A percentile compares a stretch with the other conserved stretches of the same genome.
These are phyloP conservation scores for Eupithecia pulchellata DNA, from an alignment of 2,888 invertebrate species.

Conservation along the genomic window DNA sequence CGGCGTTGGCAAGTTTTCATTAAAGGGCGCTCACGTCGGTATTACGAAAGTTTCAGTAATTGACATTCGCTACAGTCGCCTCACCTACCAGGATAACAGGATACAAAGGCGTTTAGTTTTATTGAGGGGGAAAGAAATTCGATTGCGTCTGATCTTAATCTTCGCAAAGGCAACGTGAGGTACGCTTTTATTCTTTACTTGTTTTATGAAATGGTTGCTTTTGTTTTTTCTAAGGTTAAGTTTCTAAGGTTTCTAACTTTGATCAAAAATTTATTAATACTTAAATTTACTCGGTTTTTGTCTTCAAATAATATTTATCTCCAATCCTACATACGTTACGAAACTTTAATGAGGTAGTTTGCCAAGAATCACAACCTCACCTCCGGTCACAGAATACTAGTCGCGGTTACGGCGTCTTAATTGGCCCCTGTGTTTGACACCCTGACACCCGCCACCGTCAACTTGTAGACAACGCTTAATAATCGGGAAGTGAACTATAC, in stretches of 20 bases:
- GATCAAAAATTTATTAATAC: no score
- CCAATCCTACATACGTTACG: not conserved
- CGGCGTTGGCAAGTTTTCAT: conserved; percentile 56
- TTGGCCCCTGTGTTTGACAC: conserved; percentile 55
- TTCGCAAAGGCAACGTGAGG: conserved; percentile 22
- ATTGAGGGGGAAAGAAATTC: conserved; percentile 30
- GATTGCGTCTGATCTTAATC: conserved; percentile 25
- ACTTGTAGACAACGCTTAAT: conserved; percentile 21
- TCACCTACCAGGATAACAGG: conserved; percentile 46
- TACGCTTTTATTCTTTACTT: conserved; percentile 22
- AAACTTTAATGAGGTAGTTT: conserved; percentile 6
- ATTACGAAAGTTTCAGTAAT: conserved; percentile 69
- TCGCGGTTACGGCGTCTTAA: conserved; percentile 50
- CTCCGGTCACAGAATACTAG: conserved; percentile 2
- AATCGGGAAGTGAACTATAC: conserved; percentile 22
- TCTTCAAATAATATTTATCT: not conserved
- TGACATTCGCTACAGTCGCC: conserved; percentile 59
- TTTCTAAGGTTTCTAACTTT: no score
- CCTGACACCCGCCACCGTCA: conserved; percentile 22
- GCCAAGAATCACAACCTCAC: not conserved
- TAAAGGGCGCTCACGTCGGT: conserved; percentile 56
- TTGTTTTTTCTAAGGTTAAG: not conserved
- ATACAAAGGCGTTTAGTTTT: conserved; percentile 35
- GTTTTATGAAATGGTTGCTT: not conserved
- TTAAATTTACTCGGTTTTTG: no score